phyloP scores from a whole-genome alignment of 2,888 invertebrate genomes.

The Eulithis prunata region DNA sequence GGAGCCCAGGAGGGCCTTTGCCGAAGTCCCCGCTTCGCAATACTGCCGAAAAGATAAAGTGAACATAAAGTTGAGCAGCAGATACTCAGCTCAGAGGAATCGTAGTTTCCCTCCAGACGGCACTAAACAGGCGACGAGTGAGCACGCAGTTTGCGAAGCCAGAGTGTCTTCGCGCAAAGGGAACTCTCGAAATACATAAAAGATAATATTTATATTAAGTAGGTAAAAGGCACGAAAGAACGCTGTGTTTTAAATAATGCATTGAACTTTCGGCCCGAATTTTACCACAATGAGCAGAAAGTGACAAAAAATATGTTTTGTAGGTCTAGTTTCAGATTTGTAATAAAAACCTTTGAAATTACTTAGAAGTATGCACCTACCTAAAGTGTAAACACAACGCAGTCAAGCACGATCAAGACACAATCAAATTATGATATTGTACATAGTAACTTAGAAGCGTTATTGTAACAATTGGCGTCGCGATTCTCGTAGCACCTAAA shows the following conservation, averaged over 20 bases:
- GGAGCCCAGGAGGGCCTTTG: conserved; percentile 81
- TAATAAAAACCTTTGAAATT: too few species aligned
- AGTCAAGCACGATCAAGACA: not conserved
- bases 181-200: conserved; percentile 18
- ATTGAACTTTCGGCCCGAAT: not conserved
- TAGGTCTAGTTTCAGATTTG: too few species aligned
- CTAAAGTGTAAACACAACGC: too few species aligned
- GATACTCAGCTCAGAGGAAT: conserved; percentile 81
- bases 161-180: conserved; percentile 32
- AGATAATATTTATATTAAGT: conserved; percentile 10
- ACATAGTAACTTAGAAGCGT: not conserved
- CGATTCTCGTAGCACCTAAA: conserved; percentile 7
- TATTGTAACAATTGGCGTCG: not conserved
- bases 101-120: conserved; percentile 79
- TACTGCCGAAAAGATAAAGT: conserved; percentile 83
- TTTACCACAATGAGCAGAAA: too few species aligned
- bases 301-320: too few species aligned
- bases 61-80: conserved; percentile 83
- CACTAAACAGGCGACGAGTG: conserved; percentile 70
- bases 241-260: not conserved
- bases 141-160: conserved; percentile 69
- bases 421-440: not conserved
- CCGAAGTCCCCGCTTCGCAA: conserved; percentile 76
- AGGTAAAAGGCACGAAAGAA: not conserved
- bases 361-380: too few species aligned